phyloP scores from a whole-genome alignment of 37 sponge, comb jelly and placozoan species.

The Agelas oroides region DNA sequence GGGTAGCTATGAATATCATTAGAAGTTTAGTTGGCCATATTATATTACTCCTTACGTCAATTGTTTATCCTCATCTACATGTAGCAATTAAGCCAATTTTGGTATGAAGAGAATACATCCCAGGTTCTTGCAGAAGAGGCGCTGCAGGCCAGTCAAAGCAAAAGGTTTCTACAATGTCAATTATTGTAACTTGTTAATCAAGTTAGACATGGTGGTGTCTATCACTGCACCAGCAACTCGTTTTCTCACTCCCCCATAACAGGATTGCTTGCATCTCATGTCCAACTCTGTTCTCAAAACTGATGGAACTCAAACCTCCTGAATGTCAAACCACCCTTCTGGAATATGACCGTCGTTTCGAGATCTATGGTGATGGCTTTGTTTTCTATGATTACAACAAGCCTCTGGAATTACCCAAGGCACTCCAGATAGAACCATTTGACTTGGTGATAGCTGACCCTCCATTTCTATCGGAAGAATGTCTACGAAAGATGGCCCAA shows the following conservation, averaged over 20 bases:
- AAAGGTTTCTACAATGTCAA: conserved; percentile 34
- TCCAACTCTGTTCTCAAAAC: conserved; percentile 72
- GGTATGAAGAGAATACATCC: conserved; percentile 84
- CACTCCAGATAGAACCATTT: conserved; percentile 24
- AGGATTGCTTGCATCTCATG: conserved; percentile 85
- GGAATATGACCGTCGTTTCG: conserved; percentile 77
- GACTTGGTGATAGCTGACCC: conserved; percentile 86
- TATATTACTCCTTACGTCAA: neutral
- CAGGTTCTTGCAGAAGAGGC: conserved; percentile 70
- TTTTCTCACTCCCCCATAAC: neutral
- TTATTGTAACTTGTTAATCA: neutral
- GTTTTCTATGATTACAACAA: conserved; percentile 80
- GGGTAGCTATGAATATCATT: conserved; percentile 50
- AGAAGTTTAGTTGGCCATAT: neutral
- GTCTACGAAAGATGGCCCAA: conserved; percentile 58
- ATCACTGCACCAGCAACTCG: no score
- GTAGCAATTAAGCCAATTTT: conserved; percentile 89
- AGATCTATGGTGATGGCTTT: conserved; percentile 57
- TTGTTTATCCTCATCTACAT: neutral
- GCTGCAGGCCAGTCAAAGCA: conserved; percentile 43
- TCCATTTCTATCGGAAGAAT: conserved; percentile 84
- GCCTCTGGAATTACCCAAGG: conserved; percentile 65
- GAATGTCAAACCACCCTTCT: conserved; percentile 47
- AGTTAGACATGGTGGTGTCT: no score
- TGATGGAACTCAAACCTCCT: conserved; percentile 41